phyloP scores from a whole-genome alignment of 2,113 vertebrate species.

The Pluvialis apricaria region DNA sequence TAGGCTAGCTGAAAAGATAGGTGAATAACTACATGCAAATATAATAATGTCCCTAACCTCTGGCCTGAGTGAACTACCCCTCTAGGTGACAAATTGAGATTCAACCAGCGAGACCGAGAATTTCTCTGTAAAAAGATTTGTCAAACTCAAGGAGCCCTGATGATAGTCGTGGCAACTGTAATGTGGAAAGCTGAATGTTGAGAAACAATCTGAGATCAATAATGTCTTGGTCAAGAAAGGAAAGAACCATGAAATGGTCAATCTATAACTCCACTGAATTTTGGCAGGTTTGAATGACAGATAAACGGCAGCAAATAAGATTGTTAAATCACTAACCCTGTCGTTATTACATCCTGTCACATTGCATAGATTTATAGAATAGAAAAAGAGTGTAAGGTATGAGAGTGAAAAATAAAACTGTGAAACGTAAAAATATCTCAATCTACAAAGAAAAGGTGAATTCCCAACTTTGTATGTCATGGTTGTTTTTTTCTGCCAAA shows the following conservation, averaged over 20 bases:
- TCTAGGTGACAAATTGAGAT: background rate
- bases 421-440: background rate
- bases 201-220: constrained; percentile 43
- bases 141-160: background rate
- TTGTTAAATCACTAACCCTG: constrained; percentile 34
- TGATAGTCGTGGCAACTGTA: background rate
- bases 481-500: background rate
- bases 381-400: background rate
- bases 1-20: background rate
- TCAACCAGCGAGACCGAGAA: background rate
- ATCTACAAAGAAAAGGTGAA: background rate
- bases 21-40: background rate
- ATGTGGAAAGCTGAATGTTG: background rate
- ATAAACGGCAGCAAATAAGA: constrained; percentile 37
- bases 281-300: constrained; percentile 42
- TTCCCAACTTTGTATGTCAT: background rate
- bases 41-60: background rate
- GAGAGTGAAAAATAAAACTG: background rate
- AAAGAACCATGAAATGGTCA: constrained; percentile 29
- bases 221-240: background rate
- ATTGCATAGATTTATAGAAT: background rate
- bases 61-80: background rate
- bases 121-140: background rate
- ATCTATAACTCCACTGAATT: constrained; percentile 26
- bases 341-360: constrained; percentile 36